Conservation (phyloP, 2,888 invertebrate genomes). For the Halictus quadricinctus region DNA sequence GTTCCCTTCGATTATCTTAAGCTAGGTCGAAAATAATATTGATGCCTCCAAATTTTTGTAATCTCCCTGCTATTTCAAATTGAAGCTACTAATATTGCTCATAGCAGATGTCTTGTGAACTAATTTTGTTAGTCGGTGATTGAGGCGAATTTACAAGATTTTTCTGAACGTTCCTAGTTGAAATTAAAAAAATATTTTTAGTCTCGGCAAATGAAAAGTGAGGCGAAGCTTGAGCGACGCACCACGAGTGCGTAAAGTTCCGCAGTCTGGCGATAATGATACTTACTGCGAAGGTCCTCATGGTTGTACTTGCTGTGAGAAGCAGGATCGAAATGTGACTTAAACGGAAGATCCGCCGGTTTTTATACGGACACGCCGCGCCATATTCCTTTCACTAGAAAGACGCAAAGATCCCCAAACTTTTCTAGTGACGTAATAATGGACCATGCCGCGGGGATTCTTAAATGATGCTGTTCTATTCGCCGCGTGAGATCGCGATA, state of each 20-base stretch:
- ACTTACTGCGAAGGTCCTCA: conserved; percentile 72
- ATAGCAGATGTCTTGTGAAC: too few relatives aligned
- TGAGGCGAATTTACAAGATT: neutral
- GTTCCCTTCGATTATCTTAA: neutral
- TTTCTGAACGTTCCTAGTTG: neutral
- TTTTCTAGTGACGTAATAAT: conserved; percentile 53
- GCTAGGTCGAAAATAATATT: neutral
- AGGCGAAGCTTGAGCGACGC: neutral
- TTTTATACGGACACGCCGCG: conserved; percentile 68
- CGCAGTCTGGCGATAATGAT: conserved; percentile 3
- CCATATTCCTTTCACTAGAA: conserved; percentile 66
- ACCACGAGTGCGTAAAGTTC: neutral
- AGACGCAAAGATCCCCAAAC: conserved; percentile 54
- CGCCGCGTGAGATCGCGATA: neutral
- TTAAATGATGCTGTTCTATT: conserved; percentile 8
- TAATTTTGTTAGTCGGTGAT: too few relatives aligned
- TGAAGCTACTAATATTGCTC: too few relatives aligned
- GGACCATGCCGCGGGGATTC: conserved; percentile 5
- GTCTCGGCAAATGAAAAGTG: neutral
- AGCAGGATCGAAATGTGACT: conserved; percentile 65
- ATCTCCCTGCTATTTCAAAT: too few relatives aligned
- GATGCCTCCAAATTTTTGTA: neutral
- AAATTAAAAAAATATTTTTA: neutral
- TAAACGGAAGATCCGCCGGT: conserved; percentile 57
- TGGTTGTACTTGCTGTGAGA: conserved; percentile 56